These are phyloP conservation scores for Merluccius polli DNA, from an alignment of 2,797 vertebrate genomes.

Conservation along the genomic window DNA sequence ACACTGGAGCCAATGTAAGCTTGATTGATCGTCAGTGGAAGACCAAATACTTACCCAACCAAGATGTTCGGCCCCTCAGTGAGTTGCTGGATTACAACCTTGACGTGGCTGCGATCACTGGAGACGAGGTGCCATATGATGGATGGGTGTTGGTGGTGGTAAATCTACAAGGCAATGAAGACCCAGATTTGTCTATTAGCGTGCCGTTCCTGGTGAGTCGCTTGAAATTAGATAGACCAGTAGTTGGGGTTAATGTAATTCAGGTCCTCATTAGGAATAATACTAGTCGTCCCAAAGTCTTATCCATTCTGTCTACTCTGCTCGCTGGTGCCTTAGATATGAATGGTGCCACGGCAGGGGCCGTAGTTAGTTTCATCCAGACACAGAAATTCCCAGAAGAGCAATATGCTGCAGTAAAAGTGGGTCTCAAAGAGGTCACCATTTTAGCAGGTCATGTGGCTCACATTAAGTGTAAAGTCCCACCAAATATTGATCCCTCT, in stretches of 20 bases:
- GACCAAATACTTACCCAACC: no score
- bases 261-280: neutral
- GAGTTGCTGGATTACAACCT: no score
- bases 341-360: neutral
- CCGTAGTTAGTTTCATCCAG: neutral
- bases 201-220: neutral
- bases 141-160: neutral
- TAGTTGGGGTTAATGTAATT: neutral
- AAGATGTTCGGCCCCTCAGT: no score
- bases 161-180: constrained; percentile 2
- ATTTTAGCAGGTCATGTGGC: neutral
- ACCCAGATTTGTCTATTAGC: neutral
- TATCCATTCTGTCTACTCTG: neutral
- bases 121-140: neutral
- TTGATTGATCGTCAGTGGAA: neutral
- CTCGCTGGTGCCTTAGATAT: neutral
- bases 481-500: no score
- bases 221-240: neutral
- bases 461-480: no score
- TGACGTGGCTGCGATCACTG: neutral
- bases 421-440: neutral
- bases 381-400: neutral
- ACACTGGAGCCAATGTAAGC: constrained; percentile 4
- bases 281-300: neutral
- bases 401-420: neutral